Evolutionary conservation across 2,888 invertebrate genomes (phyloP).

Genomic region (Maniola hyperantus): DNA sequence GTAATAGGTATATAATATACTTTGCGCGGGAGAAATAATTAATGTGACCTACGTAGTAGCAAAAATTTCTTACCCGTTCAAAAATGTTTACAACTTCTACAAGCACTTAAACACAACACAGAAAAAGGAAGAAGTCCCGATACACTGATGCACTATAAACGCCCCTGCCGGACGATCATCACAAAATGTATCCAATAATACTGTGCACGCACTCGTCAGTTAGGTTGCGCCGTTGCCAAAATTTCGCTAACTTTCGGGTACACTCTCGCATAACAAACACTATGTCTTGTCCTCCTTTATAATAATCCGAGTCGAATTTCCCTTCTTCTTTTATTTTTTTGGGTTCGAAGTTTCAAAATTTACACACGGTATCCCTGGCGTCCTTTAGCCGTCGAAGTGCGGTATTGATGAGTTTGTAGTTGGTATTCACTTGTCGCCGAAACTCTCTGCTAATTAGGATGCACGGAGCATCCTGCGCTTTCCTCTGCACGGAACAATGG

Average conservation of each 20-base stretch:
- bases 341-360: constrained; percentile 46
- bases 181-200: constrained; percentile 58
- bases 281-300: constrained; percentile 51
- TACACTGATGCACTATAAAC: constrained; percentile 54
- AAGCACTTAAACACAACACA: constrained; percentile 33
- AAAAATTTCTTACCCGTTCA: constrained; percentile 13
- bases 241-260: constrained; percentile 66
- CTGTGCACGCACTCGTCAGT: constrained; percentile 48
- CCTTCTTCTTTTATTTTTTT: constrained; percentile 40
- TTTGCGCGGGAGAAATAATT: no score
- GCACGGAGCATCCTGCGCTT: constrained; percentile 70
- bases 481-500: constrained; percentile 76
- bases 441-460: constrained; percentile 77
- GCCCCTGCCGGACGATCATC: constrained; percentile 61
- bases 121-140: neutral
- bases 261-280: constrained; percentile 65
- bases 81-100: constrained; percentile 3
- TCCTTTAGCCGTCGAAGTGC: constrained; percentile 55
- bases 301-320: constrained; percentile 54
- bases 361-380: constrained; percentile 62
- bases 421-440: constrained; percentile 72
- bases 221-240: constrained; percentile 64
- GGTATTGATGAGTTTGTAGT: constrained; percentile 55
- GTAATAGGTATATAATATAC: no score
- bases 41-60: neutral